phyloP scores from a whole-genome alignment of 1,140 invertebrate genomes.

The Oscheius sp. region DNA sequence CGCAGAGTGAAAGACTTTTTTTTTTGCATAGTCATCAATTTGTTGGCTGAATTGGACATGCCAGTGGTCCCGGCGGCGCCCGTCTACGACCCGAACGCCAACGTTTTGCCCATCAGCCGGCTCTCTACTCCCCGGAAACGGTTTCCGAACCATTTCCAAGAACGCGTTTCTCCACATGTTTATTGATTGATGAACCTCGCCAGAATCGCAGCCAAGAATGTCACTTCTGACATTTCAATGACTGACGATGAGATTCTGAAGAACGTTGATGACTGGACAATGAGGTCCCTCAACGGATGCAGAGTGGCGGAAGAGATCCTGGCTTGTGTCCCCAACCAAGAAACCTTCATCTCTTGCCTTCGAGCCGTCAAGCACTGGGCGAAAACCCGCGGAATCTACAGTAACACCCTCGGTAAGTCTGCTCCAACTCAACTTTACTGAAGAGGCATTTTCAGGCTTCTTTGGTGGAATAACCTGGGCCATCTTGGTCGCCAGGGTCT shows the following conservation, averaged over 20 bases:
- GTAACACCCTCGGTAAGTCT: slow-evolving; percentile 77
- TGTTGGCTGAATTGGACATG: too few relatives aligned
- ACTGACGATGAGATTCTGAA: background rate
- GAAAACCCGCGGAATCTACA: slow-evolving; percentile 83
- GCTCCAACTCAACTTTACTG: background rate
- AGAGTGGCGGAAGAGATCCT: slow-evolving; percentile 97
- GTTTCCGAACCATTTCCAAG: too few relatives aligned
- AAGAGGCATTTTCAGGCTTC: slow-evolving; percentile 68
- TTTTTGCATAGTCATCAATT: too few relatives aligned
- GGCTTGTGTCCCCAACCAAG: slow-evolving; percentile 86
- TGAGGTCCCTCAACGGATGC: slow-evolving; percentile 93
- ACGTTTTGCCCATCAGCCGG: too few relatives aligned
- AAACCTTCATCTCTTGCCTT: slow-evolving; percentile 87
- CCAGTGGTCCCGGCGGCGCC: too few relatives aligned
- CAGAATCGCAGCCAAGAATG: too few relatives aligned
- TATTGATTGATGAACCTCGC: too few relatives aligned
- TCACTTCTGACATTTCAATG: too few relatives aligned
- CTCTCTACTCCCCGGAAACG: too few relatives aligned
- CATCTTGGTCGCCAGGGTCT: slow-evolving; percentile 94
- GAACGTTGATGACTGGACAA: slow-evolving; percentile 59
- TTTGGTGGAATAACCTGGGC: slow-evolving; percentile 99
- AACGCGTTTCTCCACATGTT: too few relatives aligned
- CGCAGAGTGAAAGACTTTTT: too few relatives aligned
- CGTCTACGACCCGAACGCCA: too few relatives aligned
- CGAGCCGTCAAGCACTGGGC: slow-evolving; percentile 81